Conservation (phyloP, 2,797 vertebrate species). For the Poecile montanus region DNA sequence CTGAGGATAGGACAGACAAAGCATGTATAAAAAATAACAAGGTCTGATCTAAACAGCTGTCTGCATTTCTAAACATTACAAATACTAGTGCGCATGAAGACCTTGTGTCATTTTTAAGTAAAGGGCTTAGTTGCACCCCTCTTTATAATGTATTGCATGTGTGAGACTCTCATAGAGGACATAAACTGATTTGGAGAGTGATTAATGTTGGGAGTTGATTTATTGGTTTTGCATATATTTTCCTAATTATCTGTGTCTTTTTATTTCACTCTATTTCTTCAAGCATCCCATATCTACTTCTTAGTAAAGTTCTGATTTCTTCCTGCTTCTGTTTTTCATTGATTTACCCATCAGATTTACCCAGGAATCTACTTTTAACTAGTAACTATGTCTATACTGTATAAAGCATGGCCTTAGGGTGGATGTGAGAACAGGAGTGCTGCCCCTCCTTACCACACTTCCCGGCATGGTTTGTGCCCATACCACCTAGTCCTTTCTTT, state of each 20-base stretch:
- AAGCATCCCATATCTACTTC: not conserved
- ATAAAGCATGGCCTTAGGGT: not conserved
- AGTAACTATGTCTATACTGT: not conserved
- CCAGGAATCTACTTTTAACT: not conserved
- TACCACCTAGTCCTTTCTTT: not conserved
- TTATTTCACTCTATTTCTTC: not conserved
- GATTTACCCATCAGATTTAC: not conserved
- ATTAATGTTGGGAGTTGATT: slow-evolving; percentile 12
- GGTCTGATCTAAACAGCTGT: not conserved
- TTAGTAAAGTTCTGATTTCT: not conserved
- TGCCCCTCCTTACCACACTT: not conserved
- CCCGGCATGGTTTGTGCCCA: not conserved
- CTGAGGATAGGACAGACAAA: not conserved
- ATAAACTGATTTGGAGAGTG: slow-evolving; percentile 11
- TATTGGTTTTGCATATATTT: slow-evolving; percentile 1
- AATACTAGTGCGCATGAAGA: not conserved
- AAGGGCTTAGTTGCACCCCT: not conserved
- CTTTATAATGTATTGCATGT: not conserved
- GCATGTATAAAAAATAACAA: not conserved
- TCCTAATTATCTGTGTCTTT: not conserved
- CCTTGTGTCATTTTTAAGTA: not conserved
- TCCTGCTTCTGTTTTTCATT: not conserved
- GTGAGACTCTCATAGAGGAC: not conserved
- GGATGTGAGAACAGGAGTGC: not conserved
- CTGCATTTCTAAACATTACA: not conserved